Base-by-base conservation (phyloP, 1,140 invertebrate species). In the Solen grandis region DNA sequence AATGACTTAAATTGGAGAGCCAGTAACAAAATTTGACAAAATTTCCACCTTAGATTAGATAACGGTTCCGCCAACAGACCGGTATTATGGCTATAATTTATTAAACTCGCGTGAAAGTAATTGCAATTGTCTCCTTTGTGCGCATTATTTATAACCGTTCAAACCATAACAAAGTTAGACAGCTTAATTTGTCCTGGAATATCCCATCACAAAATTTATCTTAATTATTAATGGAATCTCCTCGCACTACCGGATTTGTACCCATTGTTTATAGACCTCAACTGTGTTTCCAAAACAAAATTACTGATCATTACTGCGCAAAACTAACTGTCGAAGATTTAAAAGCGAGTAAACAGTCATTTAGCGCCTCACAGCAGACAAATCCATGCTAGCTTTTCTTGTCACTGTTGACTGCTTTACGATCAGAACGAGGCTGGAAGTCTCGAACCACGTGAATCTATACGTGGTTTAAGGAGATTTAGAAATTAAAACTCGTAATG, bases 21-120 rank as follows among this genome's bases (percentile, higher is more conserved):
- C 83, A 83, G 83, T 82, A 82, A 85, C 81, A 68, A 86, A 87
- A 88, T 87, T 86, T 88, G 87, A 85, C 87, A 87, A 86, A 88
- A 85, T 86, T 86, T 77, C 82, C 86, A 84, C 84, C 63, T 77
- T 66, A 73, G 81, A 87, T 85, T 84, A 52, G 84, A 84, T 88
- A 85, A 88, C 86, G 73, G 66, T 78, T 72, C 82, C 81, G 79
- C 83, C 83, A 86, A 83, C 80, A 85, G 84, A 84, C 82, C 85
- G 70, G 79, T 82, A 84, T 87, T 86, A 79, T 82, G 81, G 41
- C 52, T 60, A 83, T 86, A 87, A 88, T 87, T 88, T 88, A 87
- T 87, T 85, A 85, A 81, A 83, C 81, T 85, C 76, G 83, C 78
- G 77, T 81, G 83, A 87, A 86, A 88, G 85, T 88, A 88, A 88